Conservation (phyloP, 2,113 vertebrate species). For the Triplophysa rosa region DNA sequence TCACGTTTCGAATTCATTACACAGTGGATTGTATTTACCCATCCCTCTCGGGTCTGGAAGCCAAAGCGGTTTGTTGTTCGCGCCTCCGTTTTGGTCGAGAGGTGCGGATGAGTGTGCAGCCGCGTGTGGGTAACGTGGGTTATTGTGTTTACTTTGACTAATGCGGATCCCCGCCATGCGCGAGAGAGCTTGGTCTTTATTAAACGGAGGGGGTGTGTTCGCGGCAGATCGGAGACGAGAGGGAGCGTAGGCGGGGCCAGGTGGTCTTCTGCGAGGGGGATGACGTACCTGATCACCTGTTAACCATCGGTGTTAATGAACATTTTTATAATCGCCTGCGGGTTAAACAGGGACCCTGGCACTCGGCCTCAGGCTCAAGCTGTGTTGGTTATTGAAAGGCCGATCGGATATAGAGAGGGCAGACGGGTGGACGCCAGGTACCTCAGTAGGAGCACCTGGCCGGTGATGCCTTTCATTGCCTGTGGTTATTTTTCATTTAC, state of each 20-base stretch:
- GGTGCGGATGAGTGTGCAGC: conserved; percentile 12
- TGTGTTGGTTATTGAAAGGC: conserved; percentile 16
- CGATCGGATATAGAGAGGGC: conserved; percentile 7
- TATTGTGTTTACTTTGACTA: conserved; percentile 55
- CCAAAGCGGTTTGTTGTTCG: conserved; percentile 38
- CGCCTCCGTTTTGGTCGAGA: conserved; percentile 14
- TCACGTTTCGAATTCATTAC: conserved; percentile 72
- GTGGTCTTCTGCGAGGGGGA: conserved; percentile 38
- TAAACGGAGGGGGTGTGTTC: conserved; percentile 39
- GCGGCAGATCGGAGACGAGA: conserved; percentile 24
- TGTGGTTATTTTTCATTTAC: conserved; percentile 50
- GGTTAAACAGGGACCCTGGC: conserved; percentile 45
- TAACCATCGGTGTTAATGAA: conserved; percentile 56
- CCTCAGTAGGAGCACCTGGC: conserved; percentile 37
- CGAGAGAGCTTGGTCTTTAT: conserved; percentile 43
- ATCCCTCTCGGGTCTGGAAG: conserved; percentile 24
- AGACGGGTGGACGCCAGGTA: conserved; percentile 17
- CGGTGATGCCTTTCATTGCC: conserved; percentile 10
- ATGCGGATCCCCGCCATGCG: conserved; percentile 33
- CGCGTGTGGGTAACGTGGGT: conserved; percentile 32
- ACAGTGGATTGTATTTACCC: conserved; percentile 59
- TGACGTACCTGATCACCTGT: conserved; percentile 38
- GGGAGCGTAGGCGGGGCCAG: conserved; percentile 32
- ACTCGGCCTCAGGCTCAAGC: background rate
- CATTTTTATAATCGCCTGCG: conserved; percentile 58